phyloP scores from a whole-genome alignment of 2,113 vertebrate genomes.

The Sisor rabdophorus region DNA sequence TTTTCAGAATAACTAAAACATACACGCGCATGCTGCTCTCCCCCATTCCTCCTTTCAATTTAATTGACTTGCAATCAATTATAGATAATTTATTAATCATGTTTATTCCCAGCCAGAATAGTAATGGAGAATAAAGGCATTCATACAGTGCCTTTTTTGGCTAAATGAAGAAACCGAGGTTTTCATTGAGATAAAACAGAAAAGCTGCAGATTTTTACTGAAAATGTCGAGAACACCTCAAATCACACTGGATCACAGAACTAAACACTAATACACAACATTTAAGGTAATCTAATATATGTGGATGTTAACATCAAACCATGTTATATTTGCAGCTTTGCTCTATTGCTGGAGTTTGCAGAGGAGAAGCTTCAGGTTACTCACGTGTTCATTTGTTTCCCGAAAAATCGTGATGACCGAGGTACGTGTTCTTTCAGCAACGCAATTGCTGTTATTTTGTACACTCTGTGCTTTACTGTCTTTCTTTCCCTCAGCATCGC shows the following conservation, averaged over 20 bases:
- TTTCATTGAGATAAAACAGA: not conserved
- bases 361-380: conserved; percentile 89
- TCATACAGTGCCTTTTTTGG: not conserved
- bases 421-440: conserved; percentile 64
- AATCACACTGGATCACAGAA: too few relatives aligned
- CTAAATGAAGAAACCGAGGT: not conserved
- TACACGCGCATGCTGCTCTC: too few relatives aligned
- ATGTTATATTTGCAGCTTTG: conserved; percentile 69
- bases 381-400: conserved; percentile 94
- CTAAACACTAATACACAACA: not conserved
- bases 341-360: conserved; percentile 90
- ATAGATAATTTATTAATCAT: too few relatives aligned
- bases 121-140: too few relatives aligned
- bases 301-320: not conserved
- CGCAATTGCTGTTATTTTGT: not conserved
- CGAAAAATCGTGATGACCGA: conserved; percentile 92
- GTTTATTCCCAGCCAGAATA: not conserved
- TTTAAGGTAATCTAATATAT: not conserved
- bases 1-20: too few relatives aligned
- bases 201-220: not conserved
- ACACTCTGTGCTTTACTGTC: not conserved
- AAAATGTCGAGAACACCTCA: not conserved
- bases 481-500: conserved; percentile 70
- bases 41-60: too few relatives aligned
- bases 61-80: too few relatives aligned